phyloP scores from a whole-genome alignment of 2,113 vertebrate species.

The Tinamus guttatus region DNA sequence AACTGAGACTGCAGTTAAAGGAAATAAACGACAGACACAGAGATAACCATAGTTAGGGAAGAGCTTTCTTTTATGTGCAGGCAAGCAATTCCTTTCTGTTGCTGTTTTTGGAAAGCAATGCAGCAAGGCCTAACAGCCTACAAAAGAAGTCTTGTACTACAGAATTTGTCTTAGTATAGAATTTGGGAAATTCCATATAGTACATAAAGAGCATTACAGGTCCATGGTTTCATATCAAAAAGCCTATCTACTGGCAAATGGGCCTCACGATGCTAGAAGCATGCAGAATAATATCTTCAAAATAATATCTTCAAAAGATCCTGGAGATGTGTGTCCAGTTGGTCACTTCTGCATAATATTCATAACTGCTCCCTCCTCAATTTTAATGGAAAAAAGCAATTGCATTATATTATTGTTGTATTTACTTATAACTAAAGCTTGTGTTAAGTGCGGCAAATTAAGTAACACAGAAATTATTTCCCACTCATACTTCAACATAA shows the following conservation, averaged over 20 bases:
- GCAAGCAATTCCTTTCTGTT: background rate
- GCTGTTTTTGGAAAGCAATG: background rate
- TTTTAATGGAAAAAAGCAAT: background rate
- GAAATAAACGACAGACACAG: background rate
- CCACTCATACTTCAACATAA: background rate
- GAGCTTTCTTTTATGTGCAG: background rate
- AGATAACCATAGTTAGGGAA: background rate
- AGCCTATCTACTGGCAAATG: no score
- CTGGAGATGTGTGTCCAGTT: background rate
- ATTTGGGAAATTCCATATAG: background rate
- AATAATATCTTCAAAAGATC: background rate
- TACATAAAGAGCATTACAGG: background rate
- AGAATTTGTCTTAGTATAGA: no score
- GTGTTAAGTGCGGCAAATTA: background rate
- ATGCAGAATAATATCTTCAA: background rate
- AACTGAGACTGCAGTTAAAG: background rate
- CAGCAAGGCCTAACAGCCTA: background rate
- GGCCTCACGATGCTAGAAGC: background rate
- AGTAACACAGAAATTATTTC: background rate
- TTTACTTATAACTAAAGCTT: slow-evolving; percentile 16
- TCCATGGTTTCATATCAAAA: background rate
- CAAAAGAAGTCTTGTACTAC: background rate
- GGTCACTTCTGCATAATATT: background rate
- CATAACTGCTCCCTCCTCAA: background rate
- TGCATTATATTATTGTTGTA: background rate